Evolutionary conservation across 2,113 vertebrate genomes (phyloP), one percentile per base, ranked within the genome.

Genomic region (Mus spicilegus): DNA sequence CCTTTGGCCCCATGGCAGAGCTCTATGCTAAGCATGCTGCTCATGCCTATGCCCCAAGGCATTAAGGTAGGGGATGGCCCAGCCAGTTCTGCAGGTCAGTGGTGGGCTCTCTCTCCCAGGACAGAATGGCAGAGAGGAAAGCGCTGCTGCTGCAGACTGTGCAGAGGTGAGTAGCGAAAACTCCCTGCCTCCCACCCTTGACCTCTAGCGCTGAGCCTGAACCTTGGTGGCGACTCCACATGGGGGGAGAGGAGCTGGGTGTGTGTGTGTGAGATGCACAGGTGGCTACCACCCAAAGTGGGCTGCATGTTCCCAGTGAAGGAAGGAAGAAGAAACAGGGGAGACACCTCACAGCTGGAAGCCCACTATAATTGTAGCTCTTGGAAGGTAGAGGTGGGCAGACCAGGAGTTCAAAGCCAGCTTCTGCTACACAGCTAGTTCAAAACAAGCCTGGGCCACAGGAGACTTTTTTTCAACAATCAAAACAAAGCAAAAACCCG

Each of bases 41-140:
- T 63, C 4, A 24, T 5, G 9, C 26, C 51, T 16, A 7, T 24
- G 54, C 36, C 72, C 72, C 72, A 56, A 61, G 54, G 42, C n/a
- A 11, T 14, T 24, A 28, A 36, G n/a, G 51, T 3, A 70, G 80
- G 70, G 30, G 72, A 28, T 2, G 61, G 28, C 49, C 0, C 13
- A 20, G 84, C 33, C 0, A 4, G 36, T 56, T 0, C 0, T 1
- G 49, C 16, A 3, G 0, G 54, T 39, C 73, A 5, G 67, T 20
- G 46, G 69, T 46, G 5, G 16, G 33, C 87, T 16, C 81, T 87
- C 17, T 36, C 92, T 98, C 94, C 69, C 98, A 99, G 99, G 99
- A 99, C 93, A 99, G 98, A 95, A 98, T 99, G 94, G 99, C 99
- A 0, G 99, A 99, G 86, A 99, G 99, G 96, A 99, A 99, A 97